These are phyloP conservation scores for Notarius quadriscutis DNA, from an alignment of 2,113 vertebrate genomes.

Conservation along the genomic window DNA sequence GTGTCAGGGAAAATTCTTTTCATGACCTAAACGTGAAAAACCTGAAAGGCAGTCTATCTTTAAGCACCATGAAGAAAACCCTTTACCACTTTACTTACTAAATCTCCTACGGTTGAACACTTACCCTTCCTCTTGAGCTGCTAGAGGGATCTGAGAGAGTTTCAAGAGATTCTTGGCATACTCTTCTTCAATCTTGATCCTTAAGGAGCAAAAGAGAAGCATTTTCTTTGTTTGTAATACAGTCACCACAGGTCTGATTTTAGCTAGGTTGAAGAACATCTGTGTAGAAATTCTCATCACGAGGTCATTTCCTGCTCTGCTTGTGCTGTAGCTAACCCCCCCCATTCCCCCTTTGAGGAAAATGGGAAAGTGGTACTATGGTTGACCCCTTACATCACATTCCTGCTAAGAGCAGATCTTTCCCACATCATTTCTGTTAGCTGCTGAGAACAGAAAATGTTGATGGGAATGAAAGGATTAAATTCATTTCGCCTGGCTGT, in stretches of 20 bases:
- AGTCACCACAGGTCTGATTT: neutral
- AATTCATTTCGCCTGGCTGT: neutral
- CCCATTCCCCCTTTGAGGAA: neutral
- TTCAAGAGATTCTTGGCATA: slow-evolving; percentile 96
- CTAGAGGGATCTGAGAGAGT: slow-evolving; percentile 92
- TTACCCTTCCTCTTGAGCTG: slow-evolving; percentile 95
- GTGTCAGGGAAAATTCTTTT: no score
- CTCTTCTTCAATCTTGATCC: slow-evolving; percentile 99
- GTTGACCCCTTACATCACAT: slow-evolving; percentile 41
- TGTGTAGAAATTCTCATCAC: slow-evolving; percentile 32
- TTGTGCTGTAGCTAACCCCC: neutral
- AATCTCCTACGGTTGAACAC: slow-evolving; percentile 52
- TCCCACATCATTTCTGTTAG: slow-evolving; percentile 29
- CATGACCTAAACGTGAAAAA: no score
- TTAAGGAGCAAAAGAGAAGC: slow-evolving; percentile 55
- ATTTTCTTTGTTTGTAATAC: neutral
- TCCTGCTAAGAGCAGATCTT: slow-evolving; percentile 18
- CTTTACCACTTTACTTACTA: neutral
- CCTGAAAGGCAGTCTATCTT: no score
- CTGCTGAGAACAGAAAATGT: neutral
- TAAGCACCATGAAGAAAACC: neutral
- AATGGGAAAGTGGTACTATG: slow-evolving; percentile 27
- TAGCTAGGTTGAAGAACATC: slow-evolving; percentile 4
- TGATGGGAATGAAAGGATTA: neutral
- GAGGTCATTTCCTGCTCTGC: slow-evolving; percentile 44